Evolutionary conservation across 2,797 vertebrate species (phyloP).

Genomic region (Synaphobranchus kaupii): DNA sequence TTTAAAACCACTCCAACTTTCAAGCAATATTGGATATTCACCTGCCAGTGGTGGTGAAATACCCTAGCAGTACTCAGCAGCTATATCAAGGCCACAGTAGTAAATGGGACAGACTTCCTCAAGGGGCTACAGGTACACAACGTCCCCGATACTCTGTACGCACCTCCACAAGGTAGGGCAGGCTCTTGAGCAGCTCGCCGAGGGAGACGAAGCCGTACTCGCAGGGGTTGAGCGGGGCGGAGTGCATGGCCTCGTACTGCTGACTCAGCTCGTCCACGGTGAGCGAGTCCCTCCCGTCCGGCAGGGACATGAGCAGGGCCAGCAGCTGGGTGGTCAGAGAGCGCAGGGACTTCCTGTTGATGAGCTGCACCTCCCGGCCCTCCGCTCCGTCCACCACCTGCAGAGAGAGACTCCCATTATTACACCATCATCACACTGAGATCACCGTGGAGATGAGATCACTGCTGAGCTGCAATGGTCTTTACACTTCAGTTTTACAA

Average conservation of each 20-base stretch:
- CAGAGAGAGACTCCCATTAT: not conserved
- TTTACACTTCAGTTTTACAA: not conserved
- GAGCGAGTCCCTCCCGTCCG: slow-evolving; percentile 68
- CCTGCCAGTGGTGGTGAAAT: not conserved
- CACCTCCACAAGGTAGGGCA: slow-evolving; percentile 95
- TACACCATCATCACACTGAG: not conserved
- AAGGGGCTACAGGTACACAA: not conserved
- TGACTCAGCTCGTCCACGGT: slow-evolving; percentile 80
- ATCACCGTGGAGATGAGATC: not conserved
- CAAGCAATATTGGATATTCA: not conserved
- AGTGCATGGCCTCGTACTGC: slow-evolving; percentile 75
- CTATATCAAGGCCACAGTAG: not conserved
- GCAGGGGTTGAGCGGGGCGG: slow-evolving; percentile 84
- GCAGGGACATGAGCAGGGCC: slow-evolving; percentile 90
- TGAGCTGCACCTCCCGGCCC: slow-evolving; percentile 89
- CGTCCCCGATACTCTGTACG: not conserved
- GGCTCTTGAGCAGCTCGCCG: slow-evolving; percentile 89
- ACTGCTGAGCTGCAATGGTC: not conserved
- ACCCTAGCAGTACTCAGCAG: not conserved
- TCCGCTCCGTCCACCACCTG: slow-evolving; percentile 81
- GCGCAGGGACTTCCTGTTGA: slow-evolving; percentile 93
- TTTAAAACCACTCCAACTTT: not conserved
- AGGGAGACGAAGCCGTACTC: slow-evolving; percentile 97
- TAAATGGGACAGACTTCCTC: not conserved
- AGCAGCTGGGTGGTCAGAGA: slow-evolving; percentile 88